phyloP scores from a whole-genome alignment of 2,113 vertebrate species.

The Toxotes chatareus region DNA sequence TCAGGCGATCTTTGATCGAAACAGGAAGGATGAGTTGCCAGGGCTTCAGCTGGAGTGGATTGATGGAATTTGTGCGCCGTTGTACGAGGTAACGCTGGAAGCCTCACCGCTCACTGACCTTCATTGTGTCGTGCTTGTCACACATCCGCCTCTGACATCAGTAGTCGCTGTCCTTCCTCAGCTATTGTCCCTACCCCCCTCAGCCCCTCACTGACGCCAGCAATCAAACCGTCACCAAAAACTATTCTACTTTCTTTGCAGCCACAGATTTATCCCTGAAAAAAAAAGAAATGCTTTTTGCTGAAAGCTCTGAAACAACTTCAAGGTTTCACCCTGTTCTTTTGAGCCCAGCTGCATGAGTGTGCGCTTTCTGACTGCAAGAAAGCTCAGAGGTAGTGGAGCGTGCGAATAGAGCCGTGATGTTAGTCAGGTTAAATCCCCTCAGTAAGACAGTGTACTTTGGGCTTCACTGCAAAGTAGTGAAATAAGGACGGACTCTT shows the following conservation, averaged over 20 bases:
- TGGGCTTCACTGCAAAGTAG: conserved; percentile 37
- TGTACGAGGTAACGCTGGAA: conserved; percentile 91
- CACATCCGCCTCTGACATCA: conserved; percentile 58
- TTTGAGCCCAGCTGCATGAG: conserved; percentile 47
- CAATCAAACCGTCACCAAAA: conserved; percentile 54
- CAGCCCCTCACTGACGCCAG: conserved; percentile 47
- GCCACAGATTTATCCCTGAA: conserved; percentile 28
- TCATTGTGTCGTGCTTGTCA: conserved; percentile 21
- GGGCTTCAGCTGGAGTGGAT: conserved; percentile 97
- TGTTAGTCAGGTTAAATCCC: conserved; percentile 47
- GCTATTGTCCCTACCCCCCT: conserved; percentile 32
- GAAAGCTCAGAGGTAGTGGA: conserved; percentile 29
- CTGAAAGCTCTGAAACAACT: conserved; percentile 55
- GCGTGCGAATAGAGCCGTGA: conserved; percentile 43
- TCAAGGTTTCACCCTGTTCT: conserved; percentile 71
- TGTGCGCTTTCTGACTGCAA: conserved; percentile 40
- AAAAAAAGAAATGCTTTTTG: conserved; percentile 12
- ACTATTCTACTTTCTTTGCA: conserved; percentile 48
- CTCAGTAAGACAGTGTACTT: conserved; percentile 40
- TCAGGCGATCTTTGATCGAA: conserved; percentile 99
- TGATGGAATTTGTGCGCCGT: conserved; percentile 94
- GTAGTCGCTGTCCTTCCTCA: conserved; percentile 49
- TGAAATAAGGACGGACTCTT: conserved; percentile 27
- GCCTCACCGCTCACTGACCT: conserved; percentile 12
- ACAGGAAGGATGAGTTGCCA: conserved; percentile 98